Percentiles rank a stretch among this genome's conserved stretches.
These are phyloP conservation scores for Physocephala rufipes DNA, from an alignment of 2,888 invertebrate genomes.

Conservation along the genomic window DNA sequence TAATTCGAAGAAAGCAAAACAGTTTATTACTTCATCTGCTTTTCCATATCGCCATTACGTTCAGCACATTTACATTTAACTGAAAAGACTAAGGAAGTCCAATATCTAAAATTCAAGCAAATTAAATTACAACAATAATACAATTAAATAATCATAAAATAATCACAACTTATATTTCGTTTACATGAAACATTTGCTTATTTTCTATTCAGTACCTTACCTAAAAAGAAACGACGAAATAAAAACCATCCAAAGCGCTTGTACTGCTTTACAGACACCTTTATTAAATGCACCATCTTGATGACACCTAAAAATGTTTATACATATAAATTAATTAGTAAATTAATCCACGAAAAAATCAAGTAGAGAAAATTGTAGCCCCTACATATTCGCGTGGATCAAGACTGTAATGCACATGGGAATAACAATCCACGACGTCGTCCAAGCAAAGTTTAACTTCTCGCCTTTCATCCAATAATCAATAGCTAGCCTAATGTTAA, in stretches of 20 bases:
- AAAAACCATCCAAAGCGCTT: conserved; percentile 49
- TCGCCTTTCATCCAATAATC: conserved; percentile 52
- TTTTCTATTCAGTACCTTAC: conserved; percentile 44
- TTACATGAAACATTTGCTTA: no score
- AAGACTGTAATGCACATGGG: conserved; percentile 56
- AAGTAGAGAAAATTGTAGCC: conserved; percentile 9
- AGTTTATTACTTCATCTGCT: conserved; percentile 44
- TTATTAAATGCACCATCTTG: conserved; percentile 51
- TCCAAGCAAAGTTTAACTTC: conserved; percentile 55
- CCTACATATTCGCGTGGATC: conserved; percentile 57
- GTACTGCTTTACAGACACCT: conserved; percentile 44
- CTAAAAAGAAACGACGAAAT: conserved; percentile 55
- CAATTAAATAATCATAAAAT: no score
- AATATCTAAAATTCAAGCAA: conserved; percentile 46
- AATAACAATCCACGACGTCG: conserved; percentile 52
- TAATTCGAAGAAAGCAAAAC: neutral
- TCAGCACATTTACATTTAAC: conserved; percentile 53
- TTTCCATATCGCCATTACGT: conserved; percentile 46
- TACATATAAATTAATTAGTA: neutral
- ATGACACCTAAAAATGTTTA: conserved; percentile 48
- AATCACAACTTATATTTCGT: no score
- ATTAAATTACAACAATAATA: neutral
- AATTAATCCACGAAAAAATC: neutral
- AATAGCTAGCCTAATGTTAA: conserved; percentile 53
- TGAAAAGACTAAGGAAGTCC: conserved; percentile 51